These are phyloP conservation scores for Gibbula magus DNA, from an alignment of 2,888 invertebrate species.

Conservation along the genomic window DNA sequence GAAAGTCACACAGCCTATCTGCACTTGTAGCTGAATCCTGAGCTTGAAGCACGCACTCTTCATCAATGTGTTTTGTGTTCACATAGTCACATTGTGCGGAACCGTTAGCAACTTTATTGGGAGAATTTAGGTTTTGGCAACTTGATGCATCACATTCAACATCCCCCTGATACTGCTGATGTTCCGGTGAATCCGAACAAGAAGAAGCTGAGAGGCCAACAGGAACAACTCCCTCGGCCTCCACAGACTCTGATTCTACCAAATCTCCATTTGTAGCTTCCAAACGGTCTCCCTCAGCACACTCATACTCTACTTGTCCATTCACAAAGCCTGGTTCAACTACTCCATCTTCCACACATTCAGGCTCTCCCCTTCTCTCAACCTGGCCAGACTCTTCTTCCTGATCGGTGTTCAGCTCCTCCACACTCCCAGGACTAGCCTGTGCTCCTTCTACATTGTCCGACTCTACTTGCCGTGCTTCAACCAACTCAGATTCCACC, in stretches of 20 bases:
- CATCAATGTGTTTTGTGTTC: no score
- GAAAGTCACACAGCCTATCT: no score
- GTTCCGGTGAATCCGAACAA: constrained; percentile 19
- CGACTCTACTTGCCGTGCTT: not conserved
- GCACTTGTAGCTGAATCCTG: no score
- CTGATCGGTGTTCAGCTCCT: constrained; percentile 3
- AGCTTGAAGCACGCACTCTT: no score
- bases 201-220: not conserved
- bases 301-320: not conserved
- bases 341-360: not conserved
- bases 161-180: constrained; percentile 40
- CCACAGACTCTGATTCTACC: constrained; percentile 27
- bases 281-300: not conserved
- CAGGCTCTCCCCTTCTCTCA: not conserved
- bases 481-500: not conserved
- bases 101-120: no score
- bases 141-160: constrained; percentile 32
- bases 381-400: constrained; percentile 4
- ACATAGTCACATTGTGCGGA: no score
- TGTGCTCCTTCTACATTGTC: not conserved
- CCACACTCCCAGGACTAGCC: not conserved
- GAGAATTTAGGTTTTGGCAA: not conserved
- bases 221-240: constrained; percentile 36
- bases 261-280: not conserved
- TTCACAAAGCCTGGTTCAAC: constrained; percentile 5